Evolutionary conservation across 2,797 vertebrate genomes (phyloP).

Genomic region (Hydrocynus forskahlii): DNA sequence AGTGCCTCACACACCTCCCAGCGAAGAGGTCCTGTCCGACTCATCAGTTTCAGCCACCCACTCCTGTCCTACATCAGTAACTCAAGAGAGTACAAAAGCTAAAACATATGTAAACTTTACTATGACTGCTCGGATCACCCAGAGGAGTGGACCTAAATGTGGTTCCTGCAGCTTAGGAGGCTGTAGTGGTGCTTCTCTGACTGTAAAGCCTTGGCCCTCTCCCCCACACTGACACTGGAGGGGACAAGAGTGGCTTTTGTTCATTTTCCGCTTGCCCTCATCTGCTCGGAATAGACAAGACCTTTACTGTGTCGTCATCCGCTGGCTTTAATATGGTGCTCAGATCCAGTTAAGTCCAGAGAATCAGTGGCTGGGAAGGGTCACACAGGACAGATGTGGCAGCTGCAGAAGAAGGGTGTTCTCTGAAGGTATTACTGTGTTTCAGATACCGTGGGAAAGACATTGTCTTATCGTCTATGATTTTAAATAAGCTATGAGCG

Average conservation of each 20-base stretch:
- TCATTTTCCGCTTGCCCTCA: slow-evolving; percentile 58
- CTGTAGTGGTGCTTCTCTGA: slow-evolving; percentile 48
- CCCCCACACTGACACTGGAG: slow-evolving; percentile 50
- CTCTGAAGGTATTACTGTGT: not conserved
- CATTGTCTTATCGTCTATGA: not conserved
- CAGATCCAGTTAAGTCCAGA: slow-evolving; percentile 44
- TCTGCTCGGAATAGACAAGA: slow-evolving; percentile 61
- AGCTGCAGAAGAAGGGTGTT: not conserved
- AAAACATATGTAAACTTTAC: slow-evolving; percentile 34
- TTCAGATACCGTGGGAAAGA: not conserved
- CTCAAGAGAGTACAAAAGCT: not conserved
- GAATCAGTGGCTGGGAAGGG: slow-evolving; percentile 27
- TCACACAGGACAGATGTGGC: slow-evolving; percentile 36
- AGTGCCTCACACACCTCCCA: not conserved
- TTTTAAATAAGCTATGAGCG: not conserved
- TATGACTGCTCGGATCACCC: not conserved
- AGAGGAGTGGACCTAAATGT: slow-evolving; percentile 48
- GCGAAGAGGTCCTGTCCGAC: not conserved
- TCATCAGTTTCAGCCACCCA: not conserved
- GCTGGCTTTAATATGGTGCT: slow-evolving; percentile 55
- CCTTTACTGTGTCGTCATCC: slow-evolving; percentile 61
- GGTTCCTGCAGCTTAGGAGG: slow-evolving; percentile 28
- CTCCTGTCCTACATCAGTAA: not conserved
- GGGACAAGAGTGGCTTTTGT: slow-evolving; percentile 63
- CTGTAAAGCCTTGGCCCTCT: slow-evolving; percentile 49